Base-by-base conservation (phyloP, 37 sponge, comb jelly and placozoan species). In the Cladorhizidae sp. region DNA sequence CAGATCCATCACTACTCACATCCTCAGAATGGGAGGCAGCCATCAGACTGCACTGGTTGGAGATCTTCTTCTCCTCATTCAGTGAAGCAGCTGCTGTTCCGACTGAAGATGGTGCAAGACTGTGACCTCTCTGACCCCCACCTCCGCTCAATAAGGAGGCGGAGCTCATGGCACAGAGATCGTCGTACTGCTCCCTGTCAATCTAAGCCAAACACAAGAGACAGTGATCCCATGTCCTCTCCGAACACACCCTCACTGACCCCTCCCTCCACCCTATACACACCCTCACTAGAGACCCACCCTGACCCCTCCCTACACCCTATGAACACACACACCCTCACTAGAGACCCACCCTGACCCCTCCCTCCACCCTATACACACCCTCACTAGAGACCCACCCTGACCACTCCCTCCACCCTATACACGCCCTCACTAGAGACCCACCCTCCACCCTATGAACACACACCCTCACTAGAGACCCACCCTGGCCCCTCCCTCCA, bases 341-440 rank as follows among this genome's bases (percentile, higher is more conserved):
- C 78, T n/a, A n/a, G n/a, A n/a, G n/a, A 2, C 50, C 35, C 73
- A 82, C 82, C 18, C 82, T 0, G 29, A 0, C 73, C 39, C 64
- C 25, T 62, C 59, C 58, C 0, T 62, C 42, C 73, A 20, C 73
- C 39, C 73, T 14, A n/a, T n/a, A n/a, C n/a, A n/a, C n/a, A n/a
- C n/a, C n/a, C n/a, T n/a, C n/a, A n/a, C n/a, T n/a, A n/a, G n/a
- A n/a, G n/a, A n/a, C n/a, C n/a, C n/a, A n/a, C n/a, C n/a, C n/a
- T n/a, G n/a, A n/a, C n/a, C n/a, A n/a, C n/a, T n/a, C n/a, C n/a
- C n/a, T n/a, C n/a, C n/a, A n/a, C n/a, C n/a, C n/a, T n/a, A n/a
- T n/a, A n/a, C n/a, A n/a, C n/a, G n/a, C n/a, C n/a, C n/a, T n/a
- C n/a, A n/a, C n/a, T n/a, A n/a, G n/a, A n/a, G n/a, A n/a, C n/a